phyloP scores from a whole-genome alignment of 1,140 invertebrate species.

The Zophobas atratus region DNA sequence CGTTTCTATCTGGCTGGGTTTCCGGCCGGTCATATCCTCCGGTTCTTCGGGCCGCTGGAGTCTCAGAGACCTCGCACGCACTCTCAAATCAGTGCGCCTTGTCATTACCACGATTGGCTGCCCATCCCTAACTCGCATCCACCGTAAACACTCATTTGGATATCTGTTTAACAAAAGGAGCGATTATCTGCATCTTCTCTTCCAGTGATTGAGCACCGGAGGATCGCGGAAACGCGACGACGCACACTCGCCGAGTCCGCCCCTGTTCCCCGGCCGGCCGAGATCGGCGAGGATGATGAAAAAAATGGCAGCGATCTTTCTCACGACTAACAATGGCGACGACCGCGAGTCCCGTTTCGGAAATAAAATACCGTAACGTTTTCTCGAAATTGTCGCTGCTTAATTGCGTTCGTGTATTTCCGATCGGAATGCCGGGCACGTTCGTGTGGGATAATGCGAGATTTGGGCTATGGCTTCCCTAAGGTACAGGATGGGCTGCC shows the following conservation, averaged over 20 bases:
- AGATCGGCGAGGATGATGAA: conserved; percentile 15
- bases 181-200: conserved; percentile 31
- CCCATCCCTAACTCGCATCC: conserved; percentile 48
- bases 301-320: conserved; percentile 30
- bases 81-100: conserved; percentile 47
- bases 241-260: not conserved
- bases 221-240: not conserved
- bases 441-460: not conserved
- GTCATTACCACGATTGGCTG: conserved; percentile 53
- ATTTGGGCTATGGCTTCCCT: conserved; percentile 31
- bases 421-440: not conserved
- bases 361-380: conserved; percentile 32
- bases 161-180: conserved; percentile 8
- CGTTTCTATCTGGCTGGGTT: conserved; percentile 44
- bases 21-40: conserved; percentile 50
- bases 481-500: conserved; percentile 31
- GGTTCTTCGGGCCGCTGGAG: conserved; percentile 52
- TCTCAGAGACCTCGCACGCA: conserved; percentile 43
- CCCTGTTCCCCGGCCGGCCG: not conserved
- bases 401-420: conserved; percentile 24
- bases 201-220: conserved; percentile 11
- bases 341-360: conserved; percentile 36
- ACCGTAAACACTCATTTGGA: conserved; percentile 40
- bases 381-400: conserved; percentile 25
- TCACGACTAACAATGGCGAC: conserved; percentile 34